These are phyloP conservation scores for Rhinella marina DNA, from an alignment of 2,797 vertebrate genomes.

Conservation along the genomic window DNA sequence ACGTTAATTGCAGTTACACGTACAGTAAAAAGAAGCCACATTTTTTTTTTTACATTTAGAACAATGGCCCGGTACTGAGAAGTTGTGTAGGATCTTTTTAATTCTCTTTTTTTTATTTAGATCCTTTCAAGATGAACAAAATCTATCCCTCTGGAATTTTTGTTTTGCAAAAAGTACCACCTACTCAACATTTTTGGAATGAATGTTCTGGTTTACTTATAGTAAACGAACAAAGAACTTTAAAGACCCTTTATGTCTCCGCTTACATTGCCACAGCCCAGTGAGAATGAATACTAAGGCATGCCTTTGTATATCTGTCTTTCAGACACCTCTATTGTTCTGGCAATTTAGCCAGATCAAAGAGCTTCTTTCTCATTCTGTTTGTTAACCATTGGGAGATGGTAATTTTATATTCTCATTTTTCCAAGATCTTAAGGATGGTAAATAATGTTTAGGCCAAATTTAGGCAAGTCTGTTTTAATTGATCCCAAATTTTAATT, in stretches of 20 bases:
- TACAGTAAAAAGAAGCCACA: too few species aligned
- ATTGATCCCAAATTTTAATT: neutral
- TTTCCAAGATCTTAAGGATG: neutral
- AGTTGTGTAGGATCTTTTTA: neutral
- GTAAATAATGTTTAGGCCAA: neutral
- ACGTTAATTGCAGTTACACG: too few species aligned
- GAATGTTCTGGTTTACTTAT: neutral
- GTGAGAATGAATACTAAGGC: conserved; percentile 29
- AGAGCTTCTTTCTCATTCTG: neutral
- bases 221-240: neutral
- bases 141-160: conserved; percentile 11
- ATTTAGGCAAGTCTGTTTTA: neutral
- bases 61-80: neutral
- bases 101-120: neutral
- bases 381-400: neutral
- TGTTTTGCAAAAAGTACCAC: neutral
- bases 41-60: neutral
- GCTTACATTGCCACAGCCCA: neutral
- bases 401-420: neutral
- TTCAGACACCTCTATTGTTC: neutral
- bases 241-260: neutral
- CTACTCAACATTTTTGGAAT: conserved; percentile 8
- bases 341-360: conserved; percentile 17
- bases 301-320: conserved; percentile 21
- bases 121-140: neutral